These are phyloP conservation scores for Tipula lateralis DNA, from an alignment of 2,888 invertebrate genomes.

Conservation along the genomic window DNA sequence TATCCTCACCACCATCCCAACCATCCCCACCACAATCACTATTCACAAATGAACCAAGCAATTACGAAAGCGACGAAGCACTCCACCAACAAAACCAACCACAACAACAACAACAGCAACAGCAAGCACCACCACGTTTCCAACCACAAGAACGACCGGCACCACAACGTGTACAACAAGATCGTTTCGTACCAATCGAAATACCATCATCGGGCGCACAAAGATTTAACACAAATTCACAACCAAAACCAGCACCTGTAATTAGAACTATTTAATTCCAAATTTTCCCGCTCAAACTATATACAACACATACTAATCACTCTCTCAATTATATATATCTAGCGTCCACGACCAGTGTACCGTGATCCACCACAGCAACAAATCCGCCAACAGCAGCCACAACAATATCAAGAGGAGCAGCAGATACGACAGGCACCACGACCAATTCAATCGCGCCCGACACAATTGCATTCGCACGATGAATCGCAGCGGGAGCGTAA, in stretches of 20 bases:
- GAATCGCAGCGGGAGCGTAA: conserved; percentile 52
- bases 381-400: conserved; percentile 34
- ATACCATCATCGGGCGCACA: conserved; percentile 35
- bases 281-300: neutral
- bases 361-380: conserved; percentile 38
- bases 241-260: conserved; percentile 29
- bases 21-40: conserved; percentile 49
- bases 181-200: conserved; percentile 40
- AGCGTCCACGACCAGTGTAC: conserved; percentile 31
- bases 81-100: conserved; percentile 47
- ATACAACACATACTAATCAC: no score
- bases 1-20: conserved; percentile 44
- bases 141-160: conserved; percentile 41
- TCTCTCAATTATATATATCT: neutral
- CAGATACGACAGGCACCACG: conserved; percentile 29
- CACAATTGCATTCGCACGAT: conserved; percentile 40
- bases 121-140: conserved; percentile 43
- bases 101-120: conserved; percentile 45
- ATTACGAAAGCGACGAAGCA: conserved; percentile 34
- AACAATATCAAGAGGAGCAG: conserved; percentile 31
- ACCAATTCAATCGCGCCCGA: conserved; percentile 33
- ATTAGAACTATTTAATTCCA: neutral
- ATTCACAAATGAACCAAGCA: conserved; percentile 50
- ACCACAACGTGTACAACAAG: conserved; percentile 36
- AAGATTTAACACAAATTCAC: conserved; percentile 38